Percentiles rank a stretch among this genome's conserved stretches.
Evolutionary conservation across 2,888 invertebrate species (phyloP).

Genomic region (Oligia strigilis): DNA sequence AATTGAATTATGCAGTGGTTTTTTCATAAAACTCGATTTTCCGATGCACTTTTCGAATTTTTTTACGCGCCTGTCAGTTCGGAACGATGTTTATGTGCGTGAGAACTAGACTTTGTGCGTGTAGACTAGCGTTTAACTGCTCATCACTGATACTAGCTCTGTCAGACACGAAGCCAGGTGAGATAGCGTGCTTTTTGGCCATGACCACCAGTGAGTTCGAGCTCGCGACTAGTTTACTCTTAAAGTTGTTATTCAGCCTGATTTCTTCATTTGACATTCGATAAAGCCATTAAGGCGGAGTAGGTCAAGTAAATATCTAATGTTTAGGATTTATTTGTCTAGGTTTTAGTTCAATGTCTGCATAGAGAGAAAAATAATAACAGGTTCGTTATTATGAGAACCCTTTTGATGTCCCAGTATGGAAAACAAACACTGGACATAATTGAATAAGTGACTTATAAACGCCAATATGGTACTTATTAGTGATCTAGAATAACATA

Average conservation of each 20-base stretch:
- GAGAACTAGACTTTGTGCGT: no score
- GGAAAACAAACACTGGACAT: constrained; percentile 11
- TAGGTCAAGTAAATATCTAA: constrained; percentile 22
- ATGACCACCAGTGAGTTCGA: no score
- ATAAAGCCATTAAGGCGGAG: neutral
- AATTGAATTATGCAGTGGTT: no score
- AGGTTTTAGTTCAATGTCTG: neutral
- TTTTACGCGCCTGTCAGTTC: no score
- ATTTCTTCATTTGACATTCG: constrained; percentile 16
- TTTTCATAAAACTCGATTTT: no score
- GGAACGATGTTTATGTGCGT: no score
- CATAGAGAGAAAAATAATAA: neutral
- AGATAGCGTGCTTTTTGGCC: no score
- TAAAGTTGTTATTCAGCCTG: constrained; percentile 5
- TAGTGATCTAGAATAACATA: neutral
- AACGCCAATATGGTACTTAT: neutral
- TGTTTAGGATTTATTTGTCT: neutral
- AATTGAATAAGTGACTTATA: constrained; percentile 8
- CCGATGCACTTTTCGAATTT: no score
- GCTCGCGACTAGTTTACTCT: no score
- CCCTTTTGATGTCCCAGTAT: constrained; percentile 11
- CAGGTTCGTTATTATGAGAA: constrained; percentile 13
- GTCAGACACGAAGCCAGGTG: no score
- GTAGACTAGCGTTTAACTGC: no score
- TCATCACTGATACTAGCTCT: no score